These are phyloP conservation scores for Empis stercorea DNA, from an alignment of 2,888 invertebrate species.

Conservation along the genomic window DNA sequence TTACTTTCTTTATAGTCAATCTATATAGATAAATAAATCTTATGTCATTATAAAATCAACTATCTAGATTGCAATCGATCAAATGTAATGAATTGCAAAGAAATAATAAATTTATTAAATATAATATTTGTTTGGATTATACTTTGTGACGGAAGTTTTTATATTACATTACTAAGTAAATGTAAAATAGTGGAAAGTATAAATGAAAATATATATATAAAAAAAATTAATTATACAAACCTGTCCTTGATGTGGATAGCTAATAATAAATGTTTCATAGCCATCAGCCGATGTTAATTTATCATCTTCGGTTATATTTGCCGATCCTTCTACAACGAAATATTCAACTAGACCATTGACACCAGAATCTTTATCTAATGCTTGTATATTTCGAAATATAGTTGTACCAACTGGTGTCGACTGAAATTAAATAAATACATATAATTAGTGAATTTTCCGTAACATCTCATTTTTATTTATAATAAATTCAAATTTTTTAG, in stretches of 20 bases:
- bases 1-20: background rate
- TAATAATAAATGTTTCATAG: constrained; percentile 70
- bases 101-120: too few species aligned
- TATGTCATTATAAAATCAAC: too few species aligned
- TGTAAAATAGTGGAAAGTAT: too few species aligned
- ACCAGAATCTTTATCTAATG: constrained; percentile 72
- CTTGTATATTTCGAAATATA: constrained; percentile 67
- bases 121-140: too few species aligned
- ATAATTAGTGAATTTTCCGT: too few species aligned
- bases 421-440: constrained; percentile 39
- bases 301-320: constrained; percentile 39
- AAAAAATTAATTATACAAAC: constrained; percentile 18
- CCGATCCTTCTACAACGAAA: constrained; percentile 56
- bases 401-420: constrained; percentile 75
- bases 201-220: background rate
- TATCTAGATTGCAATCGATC: too few species aligned
- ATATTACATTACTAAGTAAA: too few species aligned
- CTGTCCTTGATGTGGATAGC: constrained; percentile 77
- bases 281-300: constrained; percentile 61
- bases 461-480: too few species aligned
- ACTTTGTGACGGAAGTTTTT: too few species aligned
- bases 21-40: background rate
- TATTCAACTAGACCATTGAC: constrained; percentile 82
- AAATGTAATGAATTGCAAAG: too few species aligned
- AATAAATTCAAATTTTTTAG: too few species aligned